Evolutionary conservation across 92 coral and sea anemone species (phyloP), one percentile per base, ranked within the genome.

Genomic region (Virgularia gustaviana): DNA sequence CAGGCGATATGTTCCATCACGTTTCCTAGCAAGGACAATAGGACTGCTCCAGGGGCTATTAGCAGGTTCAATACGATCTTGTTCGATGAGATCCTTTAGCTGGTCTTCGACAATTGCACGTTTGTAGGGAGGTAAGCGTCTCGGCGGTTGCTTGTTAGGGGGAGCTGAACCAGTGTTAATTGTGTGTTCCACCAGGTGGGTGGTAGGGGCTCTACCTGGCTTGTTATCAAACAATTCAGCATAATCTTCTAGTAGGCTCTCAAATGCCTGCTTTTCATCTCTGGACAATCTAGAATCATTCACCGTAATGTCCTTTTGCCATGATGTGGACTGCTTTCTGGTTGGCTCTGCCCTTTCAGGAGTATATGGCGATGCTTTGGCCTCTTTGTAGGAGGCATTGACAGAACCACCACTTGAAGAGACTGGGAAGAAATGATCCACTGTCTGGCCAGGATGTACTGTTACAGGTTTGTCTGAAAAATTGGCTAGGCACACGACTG

Each of bases 31-130:
- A 18, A 75, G 16, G 23, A 70, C 71, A 57, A 70, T 47, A 0
- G 88, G 73, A 32, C 78, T 79, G 51, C 77, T 78, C 78, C 81
- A 78, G 4, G 81, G 84, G 38, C 81, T 66, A 13, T 79, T 76
- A 0, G 79, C 63, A 44, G 63, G 53, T 35, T 63, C 72, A 57
- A 65, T 65, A 28, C 81, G 56, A 9, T 59, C 84, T 2, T 20
- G 61, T 0, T 39, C 76, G 35, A 65, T 24, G 3, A 84, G 49
- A 13, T 64, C 81, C 12, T 58, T 55, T 8, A 79, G 55, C 64
- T 79, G 81, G 49, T 74, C 52, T 47, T 65, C 35, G 27, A 65
- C 73, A 16, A 22, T 49, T 16, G 15, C 55, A 47, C 55, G 55
- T 15, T 47, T 47, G 18, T 47, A 47, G 37, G 70, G 78, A 30